Evolutionary conservation across 2,888 invertebrate species (phyloP), one percentile per base, ranked within the genome.

Genomic region (Volucella bombylans): DNA sequence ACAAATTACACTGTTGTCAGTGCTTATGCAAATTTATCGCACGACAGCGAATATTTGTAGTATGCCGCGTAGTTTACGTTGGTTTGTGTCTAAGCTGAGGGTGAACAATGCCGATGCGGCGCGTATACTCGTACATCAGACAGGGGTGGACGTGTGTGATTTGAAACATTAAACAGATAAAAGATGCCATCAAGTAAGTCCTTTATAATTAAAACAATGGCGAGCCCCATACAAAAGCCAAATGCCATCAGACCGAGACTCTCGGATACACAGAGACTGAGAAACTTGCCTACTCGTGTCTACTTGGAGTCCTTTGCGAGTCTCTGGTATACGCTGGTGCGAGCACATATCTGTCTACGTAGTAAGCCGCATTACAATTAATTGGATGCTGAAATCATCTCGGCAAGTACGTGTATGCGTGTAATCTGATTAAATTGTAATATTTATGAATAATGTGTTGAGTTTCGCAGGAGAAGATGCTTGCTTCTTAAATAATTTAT

Each of bases 351-450:
- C 43, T 12, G 11, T 31, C 18, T 11, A 59, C 8, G 15, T 9
- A 57, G n/a, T 61, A 62, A 71, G 59, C 72, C 72, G 14, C 52
- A 54, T 52, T 43, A 54, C 45, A 52, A 39, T 72, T 72, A 72
- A 72, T 72, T 72, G 72, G 52, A 54, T 72, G 45, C 50, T 72
- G 31, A 45, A 52, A 52, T 62, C 31, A 52, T 9, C 50, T 38
- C 31, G 31, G 31, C 31, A 31, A 31, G 31, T 31, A 31, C 31
- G 31, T 79, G 67, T 62, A 38, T 55, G 55, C n/a, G 38, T 68
- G 55, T 74, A 74, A 74, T 80, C 80, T 74, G 68, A 74, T 80
- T 74, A 74, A 68, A 74, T 68, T 74, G 62, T 74, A 80, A 80
- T 80, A 69, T 74, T 74, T 74, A 80, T 80, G 68, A 80, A 52